Conservation (phyloP, 2,888 invertebrate genomes). For the Calameuta filiformis region DNA sequence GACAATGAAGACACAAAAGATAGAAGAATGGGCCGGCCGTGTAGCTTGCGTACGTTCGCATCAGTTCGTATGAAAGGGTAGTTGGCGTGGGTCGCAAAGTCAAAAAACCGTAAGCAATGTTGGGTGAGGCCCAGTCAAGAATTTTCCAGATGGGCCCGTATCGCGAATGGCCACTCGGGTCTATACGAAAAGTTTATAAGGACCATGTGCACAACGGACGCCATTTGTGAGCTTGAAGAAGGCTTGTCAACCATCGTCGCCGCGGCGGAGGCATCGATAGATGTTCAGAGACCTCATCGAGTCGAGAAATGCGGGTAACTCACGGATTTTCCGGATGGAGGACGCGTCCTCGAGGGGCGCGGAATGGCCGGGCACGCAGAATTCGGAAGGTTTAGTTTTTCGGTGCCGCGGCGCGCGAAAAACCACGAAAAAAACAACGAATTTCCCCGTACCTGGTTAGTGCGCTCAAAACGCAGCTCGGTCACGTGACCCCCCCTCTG, state of each 20-base stretch:
- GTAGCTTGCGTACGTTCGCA: neutral
- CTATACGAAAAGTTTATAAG: slow-evolving; percentile 26
- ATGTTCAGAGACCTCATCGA: slow-evolving; percentile 39
- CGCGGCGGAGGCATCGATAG: slow-evolving; percentile 47
- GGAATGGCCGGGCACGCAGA: slow-evolving; percentile 38
- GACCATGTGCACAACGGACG: slow-evolving; percentile 59
- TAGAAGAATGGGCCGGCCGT: neutral
- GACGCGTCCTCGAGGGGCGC: slow-evolving; percentile 41
- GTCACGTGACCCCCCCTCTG: slow-evolving; percentile 71
- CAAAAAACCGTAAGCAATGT: neutral
- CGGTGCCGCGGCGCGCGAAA: slow-evolving; percentile 48
- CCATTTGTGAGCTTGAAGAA: slow-evolving; percentile 56
- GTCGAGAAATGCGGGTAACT: slow-evolving; percentile 42
- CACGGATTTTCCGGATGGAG: slow-evolving; percentile 42
- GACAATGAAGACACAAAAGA: neutral
- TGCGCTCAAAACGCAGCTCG: slow-evolving; percentile 78
- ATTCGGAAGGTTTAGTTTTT: slow-evolving; percentile 44
- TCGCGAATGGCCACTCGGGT: neutral
- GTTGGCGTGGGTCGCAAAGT: neutral
- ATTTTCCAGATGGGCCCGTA: neutral
- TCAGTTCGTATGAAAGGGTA: neutral
- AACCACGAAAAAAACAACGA: slow-evolving; percentile 61
- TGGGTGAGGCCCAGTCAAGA: neutral
- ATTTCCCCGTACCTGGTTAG: slow-evolving; percentile 74
- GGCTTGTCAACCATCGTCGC: slow-evolving; percentile 57